phyloP scores from a whole-genome alignment of 2,797 vertebrate species.

The Leptoclinus maculatus region DNA sequence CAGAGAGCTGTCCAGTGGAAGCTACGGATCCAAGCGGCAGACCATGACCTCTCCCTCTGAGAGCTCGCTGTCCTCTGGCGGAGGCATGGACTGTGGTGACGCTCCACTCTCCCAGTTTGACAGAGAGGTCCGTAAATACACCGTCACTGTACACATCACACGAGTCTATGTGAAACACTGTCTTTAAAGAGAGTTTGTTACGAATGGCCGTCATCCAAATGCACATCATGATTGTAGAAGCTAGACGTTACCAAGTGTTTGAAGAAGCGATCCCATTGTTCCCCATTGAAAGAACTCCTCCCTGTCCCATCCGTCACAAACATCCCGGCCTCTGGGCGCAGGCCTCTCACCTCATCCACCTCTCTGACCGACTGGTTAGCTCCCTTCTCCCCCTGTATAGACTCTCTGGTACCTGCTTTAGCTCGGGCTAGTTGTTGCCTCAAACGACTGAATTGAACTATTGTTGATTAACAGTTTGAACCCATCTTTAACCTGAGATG shows the following conservation, averaged over 20 bases:
- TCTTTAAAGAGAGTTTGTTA: neutral
- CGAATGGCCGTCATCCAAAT: neutral
- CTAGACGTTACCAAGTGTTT: slow-evolving; percentile 5
- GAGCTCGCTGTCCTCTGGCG: slow-evolving; percentile 96
- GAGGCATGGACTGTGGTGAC: slow-evolving; percentile 93
- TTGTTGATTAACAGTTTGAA: neutral
- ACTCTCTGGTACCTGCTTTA: slow-evolving; percentile 1
- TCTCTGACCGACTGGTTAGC: slow-evolving; percentile 27
- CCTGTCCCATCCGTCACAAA: slow-evolving; percentile 58
- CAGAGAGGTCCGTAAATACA: slow-evolving; percentile 89
- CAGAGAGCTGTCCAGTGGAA: slow-evolving; percentile 92
- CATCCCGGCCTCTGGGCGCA: slow-evolving; percentile 49
- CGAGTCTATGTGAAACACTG: neutral
- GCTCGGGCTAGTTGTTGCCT: neutral
- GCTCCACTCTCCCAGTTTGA: slow-evolving; percentile 93
- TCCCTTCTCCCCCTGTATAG: slow-evolving; percentile 1
- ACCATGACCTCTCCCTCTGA: slow-evolving; percentile 97
- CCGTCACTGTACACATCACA: neutral
- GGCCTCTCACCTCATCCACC: slow-evolving; percentile 55
- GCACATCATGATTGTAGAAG: slow-evolving; percentile 23
- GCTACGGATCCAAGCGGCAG: slow-evolving; percentile 91
- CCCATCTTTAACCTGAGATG: neutral
- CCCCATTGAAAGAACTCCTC: slow-evolving; percentile 32
- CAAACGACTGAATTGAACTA: neutral
- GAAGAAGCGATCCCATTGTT: slow-evolving; percentile 13